Evolutionary conservation across 2,113 vertebrate species (phyloP).

Genomic region (Myotis lucifugus): DNA sequence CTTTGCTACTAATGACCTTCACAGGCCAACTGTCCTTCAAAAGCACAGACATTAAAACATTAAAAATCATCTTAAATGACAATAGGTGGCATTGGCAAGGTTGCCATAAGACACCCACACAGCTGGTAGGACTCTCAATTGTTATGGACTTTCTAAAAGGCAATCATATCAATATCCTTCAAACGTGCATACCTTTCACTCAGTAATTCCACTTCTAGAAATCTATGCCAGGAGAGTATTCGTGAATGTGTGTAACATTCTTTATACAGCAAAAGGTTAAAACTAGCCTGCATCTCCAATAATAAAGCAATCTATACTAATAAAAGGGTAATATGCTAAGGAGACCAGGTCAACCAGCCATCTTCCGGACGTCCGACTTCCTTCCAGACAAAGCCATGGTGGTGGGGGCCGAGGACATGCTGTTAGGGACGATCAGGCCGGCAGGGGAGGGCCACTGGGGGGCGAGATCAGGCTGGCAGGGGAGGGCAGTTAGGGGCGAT

Average conservation of each 20-base stretch:
- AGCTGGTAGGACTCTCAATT: background rate
- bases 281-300: constrained; percentile 41
- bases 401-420: too few species aligned
- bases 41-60: background rate
- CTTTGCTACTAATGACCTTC: background rate
- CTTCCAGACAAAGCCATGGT: too few species aligned
- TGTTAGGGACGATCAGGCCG: too few species aligned
- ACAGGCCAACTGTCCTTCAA: background rate
- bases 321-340: too few species aligned
- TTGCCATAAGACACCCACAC: background rate
- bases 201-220: constrained; percentile 23
- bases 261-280: constrained; percentile 3
- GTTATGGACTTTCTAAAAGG: background rate
- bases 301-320: background rate
- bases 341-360: too few species aligned
- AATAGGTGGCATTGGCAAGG: background rate
- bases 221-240: constrained; percentile 47
- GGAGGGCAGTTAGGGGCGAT: too few species aligned
- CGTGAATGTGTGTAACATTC: constrained; percentile 42
- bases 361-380: too few species aligned
- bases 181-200: constrained; percentile 14
- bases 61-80: background rate
- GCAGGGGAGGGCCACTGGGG: too few species aligned
- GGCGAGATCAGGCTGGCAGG: too few species aligned
- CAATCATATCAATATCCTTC: background rate